These are phyloP conservation scores for Amblyjoppa proteus DNA, from an alignment of 2,888 invertebrate species.

Conservation along the genomic window DNA sequence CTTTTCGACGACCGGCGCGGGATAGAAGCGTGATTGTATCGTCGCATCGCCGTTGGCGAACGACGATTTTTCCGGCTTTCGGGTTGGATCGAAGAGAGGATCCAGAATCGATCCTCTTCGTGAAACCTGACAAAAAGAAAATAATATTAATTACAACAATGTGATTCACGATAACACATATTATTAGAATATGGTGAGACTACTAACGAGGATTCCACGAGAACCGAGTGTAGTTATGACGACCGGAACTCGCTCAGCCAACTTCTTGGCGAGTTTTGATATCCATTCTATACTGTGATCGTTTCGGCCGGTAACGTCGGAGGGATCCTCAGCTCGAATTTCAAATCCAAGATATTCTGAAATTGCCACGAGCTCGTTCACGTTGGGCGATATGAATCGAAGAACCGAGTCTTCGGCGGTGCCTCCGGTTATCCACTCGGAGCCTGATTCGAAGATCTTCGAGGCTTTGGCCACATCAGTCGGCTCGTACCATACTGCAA, in stretches of 20 bases:
- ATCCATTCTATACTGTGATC: slow-evolving; percentile 56
- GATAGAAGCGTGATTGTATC: slow-evolving; percentile 78
- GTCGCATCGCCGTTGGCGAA: background rate
- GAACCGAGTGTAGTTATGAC: slow-evolving; percentile 81
- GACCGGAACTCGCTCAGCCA: slow-evolving; percentile 78
- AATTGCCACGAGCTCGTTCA: slow-evolving; percentile 91
- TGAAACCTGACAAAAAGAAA: slow-evolving; percentile 52
- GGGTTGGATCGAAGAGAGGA: slow-evolving; percentile 42
- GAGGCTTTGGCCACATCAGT: slow-evolving; percentile 92
- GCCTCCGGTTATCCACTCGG: slow-evolving; percentile 77
- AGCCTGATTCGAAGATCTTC: slow-evolving; percentile 87
- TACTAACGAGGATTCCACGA: slow-evolving; percentile 79
- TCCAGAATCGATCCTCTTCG: slow-evolving; percentile 52
- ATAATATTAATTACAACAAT: slow-evolving; percentile 14
- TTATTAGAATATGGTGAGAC: background rate
- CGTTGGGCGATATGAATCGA: slow-evolving; percentile 92
- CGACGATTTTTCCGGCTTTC: background rate
- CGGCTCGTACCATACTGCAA: slow-evolving; percentile 96
- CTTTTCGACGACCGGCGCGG: slow-evolving; percentile 65
- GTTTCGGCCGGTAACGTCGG: slow-evolving; percentile 2
- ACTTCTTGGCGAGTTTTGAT: slow-evolving; percentile 70
- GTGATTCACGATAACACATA: background rate
- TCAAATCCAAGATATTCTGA: slow-evolving; percentile 85
- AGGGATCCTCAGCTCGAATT: slow-evolving; percentile 57
- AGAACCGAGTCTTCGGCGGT: slow-evolving; percentile 81